Evolutionary conservation across 2,797 vertebrate species (phyloP), one percentile per base, ranked within the genome.

Genomic region (Macrochelys suwanniensis): DNA sequence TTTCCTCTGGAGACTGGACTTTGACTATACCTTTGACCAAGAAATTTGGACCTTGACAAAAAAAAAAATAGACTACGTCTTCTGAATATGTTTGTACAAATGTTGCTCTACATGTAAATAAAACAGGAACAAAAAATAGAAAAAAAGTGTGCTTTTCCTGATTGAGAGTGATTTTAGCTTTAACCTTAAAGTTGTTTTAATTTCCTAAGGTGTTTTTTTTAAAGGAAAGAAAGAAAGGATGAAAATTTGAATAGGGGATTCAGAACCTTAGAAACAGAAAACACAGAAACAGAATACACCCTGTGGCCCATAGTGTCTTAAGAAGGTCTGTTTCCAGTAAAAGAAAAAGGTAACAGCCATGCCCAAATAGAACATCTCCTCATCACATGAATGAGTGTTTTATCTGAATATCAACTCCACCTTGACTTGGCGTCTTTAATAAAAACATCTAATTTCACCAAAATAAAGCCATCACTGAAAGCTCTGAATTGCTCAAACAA

Each of bases 381-480:
- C 19, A n/a, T 82, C 85, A n/a, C 1, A 1, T 26, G 17, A 47
- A 79, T 9, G 33, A 11, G 50, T 0, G 4, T 76, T 86, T 93
- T 80, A 37, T 80, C 51, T 80, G 21, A 80, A 54, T 80, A 80
- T 80, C 33, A 7, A 19, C 33, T 80, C 23, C 11, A 37, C 78
- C 78, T 82, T 56, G 42, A 86, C n/a, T 77, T 47, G 25, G 84
- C 86, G 56, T 74, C 80, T 84, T 88, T 74, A 78, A 47, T 59
- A 65, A 83, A 11, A 80, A 65, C 79, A 45, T 51, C 82, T 59
- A 78, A 49, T 92, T 90, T 81, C 80, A 80, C 57, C 56, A 87
- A 94, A 84, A 89, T 87, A 95, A 87, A 92, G 78, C 33, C 74
- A 89, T 88, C 33, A 53, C 80, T 88, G 79, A 79, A 90, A 91